Base-by-base conservation (phyloP, 2,888 invertebrate genomes). In the Parapristionchus giblindavisi region DNA sequence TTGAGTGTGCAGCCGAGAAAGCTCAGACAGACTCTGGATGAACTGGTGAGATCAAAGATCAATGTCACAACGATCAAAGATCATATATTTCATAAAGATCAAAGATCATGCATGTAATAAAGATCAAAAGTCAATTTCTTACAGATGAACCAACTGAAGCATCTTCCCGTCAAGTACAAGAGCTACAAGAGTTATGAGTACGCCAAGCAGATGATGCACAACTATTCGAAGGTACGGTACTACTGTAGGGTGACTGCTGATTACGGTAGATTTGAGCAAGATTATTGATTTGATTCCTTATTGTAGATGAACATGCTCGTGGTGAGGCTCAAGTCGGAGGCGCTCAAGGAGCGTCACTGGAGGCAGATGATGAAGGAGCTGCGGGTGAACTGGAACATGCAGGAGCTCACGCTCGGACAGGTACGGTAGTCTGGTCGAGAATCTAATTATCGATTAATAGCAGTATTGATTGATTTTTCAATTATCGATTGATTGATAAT, bases 311-410 rank as follows among this genome's bases (percentile, higher is more conserved):
- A 95, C 90, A 94, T 97, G 93, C 90, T 98, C 85, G 94, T 99
- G 79, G 94, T 96, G 27, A 99, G 99, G 89, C 90, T 99, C 79
- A 99, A 99, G 89, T 98, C 98, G 0, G 99, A 99, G 89, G 99
- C 99, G 0, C 90, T 99, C 66, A 99, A 99, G 89, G 99, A 99
- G 88, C 93, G 99, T 0, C 99, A 99, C 89, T 99, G 99, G 99
- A 95, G 97, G 82, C 94, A 94, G 88, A 91, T 99, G 82, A 99
- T 96, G 90, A 94, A 94, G 86, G 94, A 96, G 80, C 91, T 99
- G 77, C 92, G 93, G 77, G 99, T 99, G 1, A 94, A 94, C 87
- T 99, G 99, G 99, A 92, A 95, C 0, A 91, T 99, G 43, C 94
- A 94, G 0, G 99, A 99, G 88, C 91, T 99, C 61, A 90, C 90